These are phyloP conservation scores for Halocaridina rubra DNA, from an alignment of 2,888 invertebrate genomes.

Conservation along the genomic window DNA sequence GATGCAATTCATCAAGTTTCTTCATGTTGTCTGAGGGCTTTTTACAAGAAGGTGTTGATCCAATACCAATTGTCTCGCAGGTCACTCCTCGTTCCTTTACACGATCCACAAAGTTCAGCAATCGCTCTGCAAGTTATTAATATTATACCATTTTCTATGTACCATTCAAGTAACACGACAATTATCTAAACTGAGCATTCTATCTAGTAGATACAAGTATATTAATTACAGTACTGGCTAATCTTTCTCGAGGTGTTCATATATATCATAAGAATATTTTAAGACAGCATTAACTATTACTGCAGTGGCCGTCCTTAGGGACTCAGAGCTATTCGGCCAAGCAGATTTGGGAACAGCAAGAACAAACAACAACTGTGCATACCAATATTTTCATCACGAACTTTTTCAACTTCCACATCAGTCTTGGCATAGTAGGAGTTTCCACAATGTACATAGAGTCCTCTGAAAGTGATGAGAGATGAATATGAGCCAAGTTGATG, in stretches of 20 bases:
- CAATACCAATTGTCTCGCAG: constrained; percentile 65
- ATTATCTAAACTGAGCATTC: not conserved
- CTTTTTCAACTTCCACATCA: constrained; percentile 59
- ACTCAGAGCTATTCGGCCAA: not conserved
- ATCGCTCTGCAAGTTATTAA: constrained; percentile 35
- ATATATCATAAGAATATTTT: not conserved
- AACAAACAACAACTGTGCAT: constrained; percentile 32
- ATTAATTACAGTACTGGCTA: not conserved
- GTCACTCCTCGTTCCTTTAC: constrained; percentile 23
- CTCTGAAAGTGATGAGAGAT: constrained; percentile 64
- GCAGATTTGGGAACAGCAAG: not conserved
- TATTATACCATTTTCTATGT: too few species aligned
- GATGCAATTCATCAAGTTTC: constrained; percentile 68
- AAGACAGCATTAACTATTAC: not conserved
- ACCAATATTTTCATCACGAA: constrained; percentile 64
- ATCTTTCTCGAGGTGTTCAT: not conserved
- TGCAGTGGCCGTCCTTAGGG: not conserved
- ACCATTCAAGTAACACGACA: not conserved
- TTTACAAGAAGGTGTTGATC: constrained; percentile 68
- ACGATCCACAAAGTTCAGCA: constrained; percentile 28
- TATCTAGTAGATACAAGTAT: not conserved
- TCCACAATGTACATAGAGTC: constrained; percentile 67
- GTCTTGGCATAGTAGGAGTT: constrained; percentile 65
- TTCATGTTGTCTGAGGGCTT: constrained; percentile 65
- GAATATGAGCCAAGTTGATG: constrained; percentile 27